Evolutionary conservation across 2,113 vertebrate genomes (phyloP).

Genomic region (Heteronetta atricapilla): DNA sequence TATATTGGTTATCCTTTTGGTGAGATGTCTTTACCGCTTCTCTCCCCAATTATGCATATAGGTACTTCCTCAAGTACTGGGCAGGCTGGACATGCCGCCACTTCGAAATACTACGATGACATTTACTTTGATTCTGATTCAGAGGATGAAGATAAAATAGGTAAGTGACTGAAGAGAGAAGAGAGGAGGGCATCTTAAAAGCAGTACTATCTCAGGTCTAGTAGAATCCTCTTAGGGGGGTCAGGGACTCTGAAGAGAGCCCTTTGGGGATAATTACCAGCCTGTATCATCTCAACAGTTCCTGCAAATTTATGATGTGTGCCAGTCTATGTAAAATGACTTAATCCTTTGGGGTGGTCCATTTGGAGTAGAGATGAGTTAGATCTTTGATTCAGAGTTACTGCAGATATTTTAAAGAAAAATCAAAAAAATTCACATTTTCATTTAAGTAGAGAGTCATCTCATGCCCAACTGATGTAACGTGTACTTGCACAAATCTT

Average conservation of each 20-base stretch:
- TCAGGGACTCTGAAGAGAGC: not conserved
- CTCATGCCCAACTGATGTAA: not conserved
- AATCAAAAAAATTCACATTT: not conserved
- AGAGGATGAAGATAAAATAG: constrained; percentile 86
- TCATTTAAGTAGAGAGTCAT: not conserved
- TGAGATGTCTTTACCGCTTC: not conserved
- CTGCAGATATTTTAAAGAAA: not conserved
- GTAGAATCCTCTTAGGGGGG: not conserved
- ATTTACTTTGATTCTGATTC: constrained; percentile 95
- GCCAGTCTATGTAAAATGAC: accelerated
- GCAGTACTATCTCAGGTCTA: not conserved
- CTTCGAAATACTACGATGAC: constrained; percentile 83
- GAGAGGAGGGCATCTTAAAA: not conserved
- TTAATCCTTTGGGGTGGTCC: not conserved
- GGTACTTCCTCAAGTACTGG: constrained; percentile 68
- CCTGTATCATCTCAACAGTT: not conserved
- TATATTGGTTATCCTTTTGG: not conserved
- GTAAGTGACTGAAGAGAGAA: constrained; percentile 38
- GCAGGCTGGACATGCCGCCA: constrained; percentile 15
- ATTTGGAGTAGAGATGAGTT: not conserved
- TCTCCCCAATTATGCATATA: constrained; percentile 30
- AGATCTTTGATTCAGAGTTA: not conserved
- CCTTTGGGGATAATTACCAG: not conserved
- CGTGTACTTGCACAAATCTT: not conserved
- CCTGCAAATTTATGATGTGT: not conserved